A percentile compares a stretch with the other conserved stretches of the same genome.
Conservation (phyloP, 2,113 vertebrate genomes). For the Microcebus lehilahytsara region DNA sequence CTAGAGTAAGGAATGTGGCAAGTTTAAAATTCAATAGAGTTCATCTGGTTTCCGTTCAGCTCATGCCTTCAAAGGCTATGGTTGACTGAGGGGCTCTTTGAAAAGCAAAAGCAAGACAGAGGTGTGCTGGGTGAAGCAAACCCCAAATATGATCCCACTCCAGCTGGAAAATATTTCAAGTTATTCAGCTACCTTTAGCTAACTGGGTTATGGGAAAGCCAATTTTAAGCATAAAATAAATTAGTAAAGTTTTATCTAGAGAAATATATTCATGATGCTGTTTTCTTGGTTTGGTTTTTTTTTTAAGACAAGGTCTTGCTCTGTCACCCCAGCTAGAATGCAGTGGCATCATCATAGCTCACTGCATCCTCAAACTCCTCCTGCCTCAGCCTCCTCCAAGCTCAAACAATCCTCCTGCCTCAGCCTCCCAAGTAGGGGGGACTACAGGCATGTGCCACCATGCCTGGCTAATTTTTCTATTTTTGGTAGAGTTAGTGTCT, state of each 20-base stretch:
- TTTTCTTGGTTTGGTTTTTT: neutral
- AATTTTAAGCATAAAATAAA: neutral
- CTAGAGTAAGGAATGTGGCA: slow-evolving; percentile 4
- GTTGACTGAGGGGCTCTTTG: neutral
- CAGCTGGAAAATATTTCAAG: slow-evolving; percentile 31
- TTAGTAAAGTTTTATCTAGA: slow-evolving; percentile 45
- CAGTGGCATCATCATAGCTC: neutral
- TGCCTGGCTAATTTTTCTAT: too few relatives aligned
- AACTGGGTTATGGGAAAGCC: neutral
- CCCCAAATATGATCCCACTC: neutral
- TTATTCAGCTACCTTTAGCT: slow-evolving; percentile 3
- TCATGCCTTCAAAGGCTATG: neutral
- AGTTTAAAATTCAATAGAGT: neutral
- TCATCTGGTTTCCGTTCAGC: neutral
- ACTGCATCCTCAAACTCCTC: neutral
- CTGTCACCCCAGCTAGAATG: neutral
- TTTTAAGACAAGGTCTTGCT: neutral
- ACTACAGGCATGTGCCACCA: neutral
- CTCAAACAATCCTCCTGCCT: neutral
- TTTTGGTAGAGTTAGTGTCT: neutral
- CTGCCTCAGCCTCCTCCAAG: neutral
- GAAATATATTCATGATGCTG: slow-evolving; percentile 29
- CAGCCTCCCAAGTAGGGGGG: neutral
- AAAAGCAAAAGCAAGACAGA: slow-evolving; percentile 45
- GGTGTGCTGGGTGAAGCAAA: neutral